Evolutionary conservation across 2,113 vertebrate genomes (phyloP).

Genomic region (Rhineura floridana): DNA sequence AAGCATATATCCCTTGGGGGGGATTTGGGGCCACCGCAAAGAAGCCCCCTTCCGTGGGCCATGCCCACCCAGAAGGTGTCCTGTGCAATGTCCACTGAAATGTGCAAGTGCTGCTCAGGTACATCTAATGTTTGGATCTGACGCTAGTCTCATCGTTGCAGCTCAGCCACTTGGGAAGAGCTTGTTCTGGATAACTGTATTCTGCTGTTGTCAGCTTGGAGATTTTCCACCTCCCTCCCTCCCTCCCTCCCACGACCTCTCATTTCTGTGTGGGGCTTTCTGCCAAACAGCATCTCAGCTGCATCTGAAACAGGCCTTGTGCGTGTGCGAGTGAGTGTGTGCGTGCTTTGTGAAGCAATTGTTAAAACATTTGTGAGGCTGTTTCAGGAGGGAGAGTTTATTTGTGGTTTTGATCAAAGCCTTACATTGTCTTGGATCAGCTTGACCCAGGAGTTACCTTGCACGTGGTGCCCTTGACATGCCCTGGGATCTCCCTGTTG

Average conservation of each 20-base stretch:
- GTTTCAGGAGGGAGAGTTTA: too few species aligned
- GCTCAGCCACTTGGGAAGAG: background rate
- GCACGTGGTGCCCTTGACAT: too few species aligned
- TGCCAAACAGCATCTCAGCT: background rate
- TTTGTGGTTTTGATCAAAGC: background rate
- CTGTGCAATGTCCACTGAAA: background rate
- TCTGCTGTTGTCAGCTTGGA: background rate
- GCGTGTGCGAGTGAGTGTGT: background rate
- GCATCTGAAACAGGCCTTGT: background rate
- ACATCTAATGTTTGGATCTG: background rate
- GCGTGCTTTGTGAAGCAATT: background rate
- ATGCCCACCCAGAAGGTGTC: background rate
- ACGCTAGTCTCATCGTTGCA: background rate
- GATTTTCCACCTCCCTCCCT: background rate
- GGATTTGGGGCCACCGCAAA: too few species aligned
- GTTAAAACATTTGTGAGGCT: background rate
- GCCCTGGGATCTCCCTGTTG: background rate
- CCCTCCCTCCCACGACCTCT: background rate
- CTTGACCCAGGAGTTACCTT: background rate
- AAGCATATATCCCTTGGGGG: too few species aligned
- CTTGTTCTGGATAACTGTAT: background rate
- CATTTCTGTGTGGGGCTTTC: background rate
- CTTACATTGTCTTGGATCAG: background rate
- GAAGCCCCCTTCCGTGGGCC: too few species aligned
- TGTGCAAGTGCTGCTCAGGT: background rate